These are phyloP conservation scores for Drosophila navojoa DNA, from an alignment of 1,140 invertebrate species.

Conservation along the genomic window DNA sequence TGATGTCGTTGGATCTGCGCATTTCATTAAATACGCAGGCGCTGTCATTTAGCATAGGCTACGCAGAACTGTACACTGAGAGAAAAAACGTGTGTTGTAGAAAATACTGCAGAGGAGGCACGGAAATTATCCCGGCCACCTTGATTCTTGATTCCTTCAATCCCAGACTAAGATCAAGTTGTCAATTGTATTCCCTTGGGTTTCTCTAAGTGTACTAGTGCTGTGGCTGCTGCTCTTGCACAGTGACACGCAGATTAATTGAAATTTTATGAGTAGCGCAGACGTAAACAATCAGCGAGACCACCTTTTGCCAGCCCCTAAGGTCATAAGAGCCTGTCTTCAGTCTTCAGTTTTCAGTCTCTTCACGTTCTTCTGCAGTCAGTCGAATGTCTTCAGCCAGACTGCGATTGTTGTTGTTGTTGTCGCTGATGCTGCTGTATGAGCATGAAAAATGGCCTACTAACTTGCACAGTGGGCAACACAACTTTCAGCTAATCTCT, in stretches of 20 bases:
- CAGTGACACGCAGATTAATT: slow-evolving; percentile 81
- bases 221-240: slow-evolving; percentile 18
- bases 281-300: slow-evolving; percentile 80
- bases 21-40: slow-evolving; percentile 70
- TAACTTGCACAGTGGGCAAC: slow-evolving; percentile 56
- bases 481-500: not conserved
- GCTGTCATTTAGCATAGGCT: slow-evolving; percentile 46
- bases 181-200: not conserved
- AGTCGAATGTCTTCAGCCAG: slow-evolving; percentile 23
- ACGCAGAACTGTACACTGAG: slow-evolving; percentile 1
- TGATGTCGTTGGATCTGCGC: slow-evolving; percentile 36
- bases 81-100: not conserved
- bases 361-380: not conserved
- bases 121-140: no score
- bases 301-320: slow-evolving; percentile 80
- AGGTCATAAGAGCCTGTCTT: slow-evolving; percentile 68
- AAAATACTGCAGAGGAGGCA: not conserved
- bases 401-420: slow-evolving; percentile 46
- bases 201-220: not conserved
- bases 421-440: slow-evolving; percentile 24
- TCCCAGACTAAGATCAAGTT: no score
- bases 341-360: slow-evolving; percentile 44
- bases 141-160: no score
- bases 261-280: slow-evolving; percentile 83
- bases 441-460: slow-evolving; percentile 62